Conservation (phyloP, 2,888 invertebrate species). For the Malacosoma neustria region DNA sequence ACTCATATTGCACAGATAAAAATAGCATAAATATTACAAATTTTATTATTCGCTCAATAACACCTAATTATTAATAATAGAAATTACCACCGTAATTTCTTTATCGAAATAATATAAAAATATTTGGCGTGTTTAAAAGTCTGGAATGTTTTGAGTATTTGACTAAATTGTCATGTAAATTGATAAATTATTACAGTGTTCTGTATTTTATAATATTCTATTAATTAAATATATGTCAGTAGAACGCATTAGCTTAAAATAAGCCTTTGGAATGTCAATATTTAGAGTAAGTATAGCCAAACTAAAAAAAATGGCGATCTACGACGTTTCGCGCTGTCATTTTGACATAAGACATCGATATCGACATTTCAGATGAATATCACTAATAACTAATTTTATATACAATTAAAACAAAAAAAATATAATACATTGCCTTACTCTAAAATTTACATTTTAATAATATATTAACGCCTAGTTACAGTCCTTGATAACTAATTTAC, state of each 20-base stretch:
- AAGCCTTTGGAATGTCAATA: neutral
- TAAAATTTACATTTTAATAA: constrained; percentile 35
- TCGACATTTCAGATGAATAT: constrained; percentile 8
- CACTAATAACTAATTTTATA: constrained; percentile 43
- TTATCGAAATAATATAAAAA: constrained; percentile 24
- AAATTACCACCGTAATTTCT: constrained; percentile 23
- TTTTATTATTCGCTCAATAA: constrained; percentile 31
- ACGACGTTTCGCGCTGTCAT: neutral
- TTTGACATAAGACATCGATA: constrained; percentile 1
- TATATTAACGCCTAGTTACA: constrained; percentile 53
- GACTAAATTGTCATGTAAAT: constrained; percentile 25
- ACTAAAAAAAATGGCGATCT: neutral
- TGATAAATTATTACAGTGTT: constrained; percentile 4
- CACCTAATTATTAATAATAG: constrained; percentile 41
- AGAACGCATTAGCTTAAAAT: neutral
- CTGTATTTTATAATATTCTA: constrained; percentile 2
- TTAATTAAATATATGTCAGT: neutral
- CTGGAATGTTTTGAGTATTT: constrained; percentile 35
- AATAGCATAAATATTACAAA: constrained; percentile 57
- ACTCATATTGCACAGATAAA: constrained; percentile 66
- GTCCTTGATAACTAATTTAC: constrained; percentile 64
- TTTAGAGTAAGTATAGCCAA: neutral
- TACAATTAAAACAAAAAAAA: constrained; percentile 51
- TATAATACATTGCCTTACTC: constrained; percentile 47
- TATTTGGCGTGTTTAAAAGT: constrained; percentile 34